A percentile compares a stretch with the other conserved stretches of the same genome.
These are phyloP conservation scores for Phyllopteryx taeniolatus DNA, from an alignment of 2,113 vertebrate genomes.

Conservation along the genomic window DNA sequence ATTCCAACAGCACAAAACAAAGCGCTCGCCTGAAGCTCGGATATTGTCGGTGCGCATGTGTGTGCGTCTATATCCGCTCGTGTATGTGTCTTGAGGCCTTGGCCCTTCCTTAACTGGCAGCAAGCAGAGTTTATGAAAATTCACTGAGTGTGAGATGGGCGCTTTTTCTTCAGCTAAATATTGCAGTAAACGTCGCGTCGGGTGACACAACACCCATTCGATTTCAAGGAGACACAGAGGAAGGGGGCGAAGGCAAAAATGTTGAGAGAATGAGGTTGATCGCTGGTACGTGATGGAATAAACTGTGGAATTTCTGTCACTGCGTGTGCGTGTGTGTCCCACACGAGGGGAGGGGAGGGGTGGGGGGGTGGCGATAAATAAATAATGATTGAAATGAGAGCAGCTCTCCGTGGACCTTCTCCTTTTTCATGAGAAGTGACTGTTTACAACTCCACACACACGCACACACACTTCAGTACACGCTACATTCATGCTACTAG, in stretches of 20 bases:
- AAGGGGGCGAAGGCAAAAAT: slow-evolving; percentile 21
- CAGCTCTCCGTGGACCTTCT: slow-evolving; percentile 72
- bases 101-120: slow-evolving; percentile 51
- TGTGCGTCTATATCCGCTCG: slow-evolving; percentile 12
- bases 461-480: slow-evolving; percentile 8
- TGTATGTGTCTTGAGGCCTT: slow-evolving; percentile 38
- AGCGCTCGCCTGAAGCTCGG: slow-evolving; percentile 45
- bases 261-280: slow-evolving; percentile 69
- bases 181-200: slow-evolving; percentile 51
- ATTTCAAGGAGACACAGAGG: slow-evolving; percentile 47
- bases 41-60: slow-evolving; percentile 38
- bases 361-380: slow-evolving; percentile 71
- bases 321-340: slow-evolving; percentile 39
- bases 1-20: slow-evolving; percentile 66
- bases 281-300: slow-evolving; percentile 63
- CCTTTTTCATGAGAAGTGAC: slow-evolving; percentile 60
- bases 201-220: slow-evolving; percentile 65
- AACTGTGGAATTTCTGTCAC: slow-evolving; percentile 64
- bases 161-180: slow-evolving; percentile 63
- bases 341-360: slow-evolving; percentile 48
- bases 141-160: slow-evolving; percentile 65
- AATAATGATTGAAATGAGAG: slow-evolving; percentile 76
- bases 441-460: slow-evolving; percentile 57
- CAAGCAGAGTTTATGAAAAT: slow-evolving; percentile 66
- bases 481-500: slow-evolving; percentile 9